phyloP scores from a whole-genome alignment of 2,888 invertebrate species.

The Shargacucullia verbasci region DNA sequence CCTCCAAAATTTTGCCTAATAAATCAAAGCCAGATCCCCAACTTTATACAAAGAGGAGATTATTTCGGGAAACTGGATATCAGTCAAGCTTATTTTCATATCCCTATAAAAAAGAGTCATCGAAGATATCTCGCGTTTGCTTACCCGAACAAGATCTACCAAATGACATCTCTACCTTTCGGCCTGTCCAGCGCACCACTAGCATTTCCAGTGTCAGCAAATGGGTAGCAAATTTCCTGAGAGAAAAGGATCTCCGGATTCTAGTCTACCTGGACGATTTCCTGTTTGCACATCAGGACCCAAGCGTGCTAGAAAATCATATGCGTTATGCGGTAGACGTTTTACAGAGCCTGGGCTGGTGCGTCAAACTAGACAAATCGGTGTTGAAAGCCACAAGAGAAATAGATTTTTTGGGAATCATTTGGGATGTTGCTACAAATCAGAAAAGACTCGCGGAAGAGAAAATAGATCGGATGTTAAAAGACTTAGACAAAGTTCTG shows the following conservation, averaged over 20 bases:
- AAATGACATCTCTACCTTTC: slow-evolving; percentile 46
- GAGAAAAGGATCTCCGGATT: slow-evolving; percentile 23
- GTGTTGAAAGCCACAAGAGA: slow-evolving; percentile 3
- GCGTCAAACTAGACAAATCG: slow-evolving; percentile 25
- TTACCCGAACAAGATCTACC: slow-evolving; percentile 11
- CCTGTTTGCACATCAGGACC: slow-evolving; percentile 34
- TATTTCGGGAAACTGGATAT: slow-evolving; percentile 37
- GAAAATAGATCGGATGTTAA: slow-evolving; percentile 15
- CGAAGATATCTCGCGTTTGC: slow-evolving; percentile 27
- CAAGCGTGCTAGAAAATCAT: slow-evolving; percentile 12
- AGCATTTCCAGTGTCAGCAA: slow-evolving; percentile 37
- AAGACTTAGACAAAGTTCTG: slow-evolving; percentile 1
- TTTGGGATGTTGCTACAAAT: slow-evolving; percentile 37
- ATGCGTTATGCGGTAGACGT: slow-evolving; percentile 9
- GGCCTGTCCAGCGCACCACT: slow-evolving; percentile 39
- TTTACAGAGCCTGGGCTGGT: slow-evolving; percentile 27
- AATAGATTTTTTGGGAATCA: slow-evolving; percentile 45
- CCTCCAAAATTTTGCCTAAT: slow-evolving; percentile 34
- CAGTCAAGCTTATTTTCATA: slow-evolving; percentile 35
- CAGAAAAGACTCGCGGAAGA: slow-evolving; percentile 19
- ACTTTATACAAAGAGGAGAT: slow-evolving; percentile 20
- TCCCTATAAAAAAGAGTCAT: slow-evolving; percentile 22
- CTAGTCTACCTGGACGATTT: slow-evolving; percentile 39
- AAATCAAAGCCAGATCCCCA: slow-evolving; percentile 23
- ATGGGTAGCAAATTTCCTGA: slow-evolving; percentile 31